These are phyloP conservation scores for Xanthia togata DNA, from an alignment of 2,888 invertebrate species.

Conservation along the genomic window DNA sequence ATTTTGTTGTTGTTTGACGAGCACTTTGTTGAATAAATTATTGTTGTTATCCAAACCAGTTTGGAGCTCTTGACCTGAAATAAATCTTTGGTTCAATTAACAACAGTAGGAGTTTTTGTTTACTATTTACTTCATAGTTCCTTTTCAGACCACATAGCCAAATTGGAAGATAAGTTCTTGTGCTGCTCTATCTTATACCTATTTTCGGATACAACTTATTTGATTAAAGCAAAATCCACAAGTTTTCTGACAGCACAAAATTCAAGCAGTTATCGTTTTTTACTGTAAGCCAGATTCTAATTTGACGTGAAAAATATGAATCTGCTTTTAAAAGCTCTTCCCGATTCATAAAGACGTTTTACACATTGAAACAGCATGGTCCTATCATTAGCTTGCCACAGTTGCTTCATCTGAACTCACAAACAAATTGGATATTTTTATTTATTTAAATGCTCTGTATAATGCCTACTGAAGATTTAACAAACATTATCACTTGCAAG, in stretches of 20 bases:
- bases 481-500: background rate
- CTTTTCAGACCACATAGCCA: background rate
- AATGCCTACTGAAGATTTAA: background rate
- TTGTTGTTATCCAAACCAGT: constrained; percentile 33
- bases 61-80: constrained; percentile 42
- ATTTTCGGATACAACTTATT: background rate
- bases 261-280: background rate
- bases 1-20: constrained; percentile 16
- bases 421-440: background rate
- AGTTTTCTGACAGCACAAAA: background rate
- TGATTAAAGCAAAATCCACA: background rate
- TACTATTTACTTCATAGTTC: background rate
- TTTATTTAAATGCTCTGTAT: background rate
- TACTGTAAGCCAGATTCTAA: background rate
- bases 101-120: background rate
- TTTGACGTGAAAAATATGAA: background rate
- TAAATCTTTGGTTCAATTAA: constrained; percentile 9
- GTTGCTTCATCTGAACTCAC: background rate
- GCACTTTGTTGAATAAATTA: constrained; percentile 21
- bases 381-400: background rate
- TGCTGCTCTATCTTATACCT: background rate
- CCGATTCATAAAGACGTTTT: background rate
- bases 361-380: background rate
- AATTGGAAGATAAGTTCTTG: background rate
- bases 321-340: background rate